Evolutionary conservation across 2,797 vertebrate genomes (phyloP).

Genomic region (Micrastur ruficollis): DNA sequence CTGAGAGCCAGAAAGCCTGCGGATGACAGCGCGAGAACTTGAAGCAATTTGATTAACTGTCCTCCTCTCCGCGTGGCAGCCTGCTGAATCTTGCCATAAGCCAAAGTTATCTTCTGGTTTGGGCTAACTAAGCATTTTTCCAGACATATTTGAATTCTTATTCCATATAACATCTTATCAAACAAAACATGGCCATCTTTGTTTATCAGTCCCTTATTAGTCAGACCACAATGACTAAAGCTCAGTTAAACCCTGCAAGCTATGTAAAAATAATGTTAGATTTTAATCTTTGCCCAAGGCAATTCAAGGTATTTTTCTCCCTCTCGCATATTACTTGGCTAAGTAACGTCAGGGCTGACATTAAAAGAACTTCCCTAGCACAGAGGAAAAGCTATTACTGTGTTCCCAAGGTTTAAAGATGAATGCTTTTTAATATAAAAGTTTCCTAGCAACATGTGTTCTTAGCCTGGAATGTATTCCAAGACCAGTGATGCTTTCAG

Average conservation of each 20-base stretch:
- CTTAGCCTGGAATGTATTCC: not conserved
- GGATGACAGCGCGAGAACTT: not conserved
- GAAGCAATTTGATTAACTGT: not conserved
- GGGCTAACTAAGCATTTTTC: not conserved
- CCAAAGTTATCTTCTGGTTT: not conserved
- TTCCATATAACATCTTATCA: not conserved
- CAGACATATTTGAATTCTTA: not conserved
- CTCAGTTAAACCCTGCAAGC: not conserved
- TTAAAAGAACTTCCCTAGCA: not conserved
- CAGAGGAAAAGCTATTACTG: not conserved
- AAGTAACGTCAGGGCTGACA: not conserved
- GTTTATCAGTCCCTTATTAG: not conserved
- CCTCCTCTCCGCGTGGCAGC: not conserved
- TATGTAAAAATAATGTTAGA: not conserved
- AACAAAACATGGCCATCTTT: not conserved
- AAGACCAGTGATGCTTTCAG: not conserved
- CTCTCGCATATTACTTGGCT: not conserved
- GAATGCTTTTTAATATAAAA: conserved; percentile 44
- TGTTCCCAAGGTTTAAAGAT: conserved; percentile 20
- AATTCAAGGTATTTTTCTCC: conserved; percentile 25
- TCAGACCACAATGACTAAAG: not conserved
- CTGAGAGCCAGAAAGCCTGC: not conserved
- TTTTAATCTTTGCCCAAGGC: not conserved
- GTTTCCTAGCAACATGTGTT: conserved; percentile 55
- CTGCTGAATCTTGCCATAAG: not conserved